A percentile compares a stretch with the other conserved stretches of the same genome.
phyloP scores from a whole-genome alignment of 2,888 invertebrate genomes.

The Acleris emargana region DNA sequence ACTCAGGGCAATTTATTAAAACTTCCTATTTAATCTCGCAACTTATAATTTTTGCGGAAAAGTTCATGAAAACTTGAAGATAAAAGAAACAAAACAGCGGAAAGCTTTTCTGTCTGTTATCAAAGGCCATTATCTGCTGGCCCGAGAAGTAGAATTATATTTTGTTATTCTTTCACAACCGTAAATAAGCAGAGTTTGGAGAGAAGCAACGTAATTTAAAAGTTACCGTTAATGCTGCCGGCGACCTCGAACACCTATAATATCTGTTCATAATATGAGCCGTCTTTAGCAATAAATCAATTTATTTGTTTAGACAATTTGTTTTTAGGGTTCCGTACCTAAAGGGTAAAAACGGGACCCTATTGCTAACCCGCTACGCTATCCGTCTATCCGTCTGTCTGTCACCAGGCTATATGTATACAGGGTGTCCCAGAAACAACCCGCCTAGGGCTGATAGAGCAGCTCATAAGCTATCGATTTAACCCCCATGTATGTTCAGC shows the following conservation, averaged over 20 bases:
- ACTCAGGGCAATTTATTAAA: slow-evolving; percentile 77
- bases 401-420: no score
- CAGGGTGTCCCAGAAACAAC: no score
- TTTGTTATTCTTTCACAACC: slow-evolving; percentile 60
- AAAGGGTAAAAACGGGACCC: no score
- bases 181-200: slow-evolving; percentile 70
- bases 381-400: no score
- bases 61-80: slow-evolving; percentile 76
- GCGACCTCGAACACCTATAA: neutral
- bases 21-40: slow-evolving; percentile 79
- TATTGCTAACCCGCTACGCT: no score
- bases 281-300: neutral
- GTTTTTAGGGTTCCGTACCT: no score
- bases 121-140: slow-evolving; percentile 82
- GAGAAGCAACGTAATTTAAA: slow-evolving; percentile 76
- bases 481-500: no score
- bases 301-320: no score
- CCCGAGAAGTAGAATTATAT: slow-evolving; percentile 82
- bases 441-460: no score
- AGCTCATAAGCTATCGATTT: no score
- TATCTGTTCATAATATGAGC: neutral
- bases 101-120: slow-evolving; percentile 82
- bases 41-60: slow-evolving; percentile 80
- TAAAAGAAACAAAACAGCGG: slow-evolving; percentile 82
- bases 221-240: slow-evolving; percentile 40